phyloP scores from a whole-genome alignment of 2,888 invertebrate species.

The Phyto melanocephala region DNA sequence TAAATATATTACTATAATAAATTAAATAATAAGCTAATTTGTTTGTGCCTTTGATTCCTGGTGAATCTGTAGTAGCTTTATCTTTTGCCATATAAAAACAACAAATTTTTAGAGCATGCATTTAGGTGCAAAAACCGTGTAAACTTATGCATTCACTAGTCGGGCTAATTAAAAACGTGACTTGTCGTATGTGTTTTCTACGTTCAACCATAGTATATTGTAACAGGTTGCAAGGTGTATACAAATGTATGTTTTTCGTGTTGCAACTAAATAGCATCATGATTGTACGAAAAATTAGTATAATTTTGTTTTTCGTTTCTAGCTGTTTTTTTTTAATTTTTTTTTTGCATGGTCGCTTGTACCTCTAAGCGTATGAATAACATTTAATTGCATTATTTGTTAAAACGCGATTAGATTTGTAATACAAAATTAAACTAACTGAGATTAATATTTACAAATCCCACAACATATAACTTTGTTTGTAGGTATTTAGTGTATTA shows the following conservation, averaged over 20 bases:
- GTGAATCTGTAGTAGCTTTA: no score
- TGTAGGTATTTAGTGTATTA: no score
- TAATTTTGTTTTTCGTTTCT: slow-evolving; percentile 18
- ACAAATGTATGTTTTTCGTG: background rate
- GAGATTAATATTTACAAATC: background rate
- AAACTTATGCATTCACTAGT: slow-evolving; percentile 45
- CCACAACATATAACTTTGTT: no score
- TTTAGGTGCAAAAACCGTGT: slow-evolving; percentile 42
- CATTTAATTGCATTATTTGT: slow-evolving; percentile 35
- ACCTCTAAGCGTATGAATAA: slow-evolving; percentile 27
- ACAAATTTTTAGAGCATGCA: background rate
- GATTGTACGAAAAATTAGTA: slow-evolving; percentile 19
- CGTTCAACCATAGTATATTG: background rate
- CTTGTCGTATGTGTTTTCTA: slow-evolving; percentile 44
- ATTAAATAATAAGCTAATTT: no score
- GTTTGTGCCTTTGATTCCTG: no score
- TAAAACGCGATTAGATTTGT: background rate
- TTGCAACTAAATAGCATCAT: slow-evolving; percentile 22
- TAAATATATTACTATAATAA: no score
- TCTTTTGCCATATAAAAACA: no score
- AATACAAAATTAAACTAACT: background rate
- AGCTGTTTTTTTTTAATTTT: background rate
- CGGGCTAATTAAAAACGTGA: slow-evolving; percentile 62
- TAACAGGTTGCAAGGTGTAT: slow-evolving; percentile 12
- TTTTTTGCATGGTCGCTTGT: background rate